phyloP scores from a whole-genome alignment of 2,797 vertebrate species.

The Sciurus vulgaris region DNA sequence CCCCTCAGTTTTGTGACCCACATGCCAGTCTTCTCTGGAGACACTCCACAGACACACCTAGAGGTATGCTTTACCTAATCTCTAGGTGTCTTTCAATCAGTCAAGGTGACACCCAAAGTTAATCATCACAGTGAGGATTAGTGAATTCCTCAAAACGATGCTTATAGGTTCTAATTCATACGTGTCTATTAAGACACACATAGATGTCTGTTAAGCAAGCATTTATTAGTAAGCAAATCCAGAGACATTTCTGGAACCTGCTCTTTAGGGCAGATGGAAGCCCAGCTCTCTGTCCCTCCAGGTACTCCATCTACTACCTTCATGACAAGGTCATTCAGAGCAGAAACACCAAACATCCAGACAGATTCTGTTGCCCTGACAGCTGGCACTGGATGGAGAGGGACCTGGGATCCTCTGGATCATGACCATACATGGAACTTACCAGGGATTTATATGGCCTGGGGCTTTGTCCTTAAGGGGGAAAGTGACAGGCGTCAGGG shows the following conservation, averaged over 20 bases:
- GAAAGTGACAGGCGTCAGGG: background rate
- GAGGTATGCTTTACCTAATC: too few species aligned
- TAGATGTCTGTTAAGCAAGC: background rate
- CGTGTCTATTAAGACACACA: background rate
- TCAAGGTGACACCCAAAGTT: background rate
- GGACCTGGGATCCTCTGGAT: background rate
- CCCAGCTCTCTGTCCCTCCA: background rate
- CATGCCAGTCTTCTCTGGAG: too few species aligned
- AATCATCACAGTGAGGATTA: background rate
- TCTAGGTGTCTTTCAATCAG: too few species aligned
- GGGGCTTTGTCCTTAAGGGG: background rate
- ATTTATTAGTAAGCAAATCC: background rate
- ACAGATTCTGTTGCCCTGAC: background rate
- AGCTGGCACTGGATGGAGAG: background rate
- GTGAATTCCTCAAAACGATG: background rate
- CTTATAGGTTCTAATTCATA: background rate
- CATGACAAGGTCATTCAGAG: background rate
- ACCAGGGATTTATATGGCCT: background rate
- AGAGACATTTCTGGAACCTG: background rate
- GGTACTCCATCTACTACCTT: background rate
- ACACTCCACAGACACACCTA: too few species aligned
- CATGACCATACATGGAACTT: background rate
- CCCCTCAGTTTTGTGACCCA: too few species aligned
- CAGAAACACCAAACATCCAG: background rate
- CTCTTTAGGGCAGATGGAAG: background rate